Base-by-base conservation (phyloP, 2,797 vertebrate genomes). In the Luscinia luscinia region DNA sequence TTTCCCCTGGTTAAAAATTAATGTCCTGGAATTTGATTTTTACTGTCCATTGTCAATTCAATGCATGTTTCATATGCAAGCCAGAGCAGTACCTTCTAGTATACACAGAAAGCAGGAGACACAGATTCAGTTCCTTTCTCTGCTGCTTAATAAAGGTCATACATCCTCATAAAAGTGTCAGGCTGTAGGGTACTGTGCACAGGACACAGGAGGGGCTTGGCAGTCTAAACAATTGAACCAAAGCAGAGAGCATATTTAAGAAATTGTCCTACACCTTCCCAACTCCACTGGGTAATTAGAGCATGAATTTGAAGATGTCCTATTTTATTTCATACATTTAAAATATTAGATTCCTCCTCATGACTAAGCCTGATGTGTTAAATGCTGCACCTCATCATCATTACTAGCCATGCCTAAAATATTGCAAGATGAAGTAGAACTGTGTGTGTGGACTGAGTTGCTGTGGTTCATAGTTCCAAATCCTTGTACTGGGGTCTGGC, bases 281-380 rank as follows among this genome's bases (percentile, higher is more conserved):
- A 66, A 23, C 21, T 77, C 16, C n/a, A 36, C 8, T 2, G 15
- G 21, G 12, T 32, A 81, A 74, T 92, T 74, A 84, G 4, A 59
- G 2, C 11, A 54, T 73, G 70, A 36, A 23, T 84, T 51, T 84
- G 52, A 70, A 90, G 48, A 63, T 1, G 1, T 0, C 0, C 0
- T 51, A 32, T 70, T 77, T 86, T 74, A 49, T 78, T 70, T 45
- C 12, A 23, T 16, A 11, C 20, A 55, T 74, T 70, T 78, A 70
- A 70, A 89, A 67, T 15, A 52, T 51, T 63, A 43, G 32, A n/a
- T 67, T 63, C 27, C 59, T 89, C n/a, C 27, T 74, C 24, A 16
- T n/a, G 45, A 75, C 19, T 86, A n/a, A 48, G 15, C 8, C 34
- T 32, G 17, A 15, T 55, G 8, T 59, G 13, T 81, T 67, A 54